Evolutionary conservation across 2,797 vertebrate species (phyloP).

Genomic region (Phataginus tricuspis): DNA sequence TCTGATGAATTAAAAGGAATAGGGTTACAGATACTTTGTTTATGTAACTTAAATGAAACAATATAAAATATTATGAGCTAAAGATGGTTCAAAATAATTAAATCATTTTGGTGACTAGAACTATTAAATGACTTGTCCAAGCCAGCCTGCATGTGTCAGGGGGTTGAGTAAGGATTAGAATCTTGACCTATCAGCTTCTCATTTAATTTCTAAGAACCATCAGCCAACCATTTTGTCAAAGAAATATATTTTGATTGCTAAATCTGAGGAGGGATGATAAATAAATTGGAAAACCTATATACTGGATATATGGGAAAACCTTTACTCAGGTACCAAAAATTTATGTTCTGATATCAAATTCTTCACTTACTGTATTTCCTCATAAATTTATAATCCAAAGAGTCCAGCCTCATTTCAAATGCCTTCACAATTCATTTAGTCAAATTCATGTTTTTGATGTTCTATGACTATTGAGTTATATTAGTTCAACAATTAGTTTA

Average conservation of each 20-base stretch:
- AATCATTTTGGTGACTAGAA: background rate
- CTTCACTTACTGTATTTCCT: background rate
- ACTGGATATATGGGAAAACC: background rate
- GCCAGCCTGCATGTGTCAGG: background rate
- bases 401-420: background rate
- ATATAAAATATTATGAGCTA: background rate
- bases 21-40: background rate
- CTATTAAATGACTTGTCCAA: background rate
- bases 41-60: background rate
- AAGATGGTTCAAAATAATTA: conserved; percentile 18
- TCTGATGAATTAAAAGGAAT: background rate
- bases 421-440: background rate
- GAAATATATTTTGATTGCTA: background rate
- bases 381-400: background rate
- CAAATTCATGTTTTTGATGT: background rate
- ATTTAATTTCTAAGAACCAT: background rate
- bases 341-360: background rate
- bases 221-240: background rate
- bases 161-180: background rate
- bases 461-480: background rate
- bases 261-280: background rate
- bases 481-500: background rate
- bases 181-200: background rate
- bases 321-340: background rate
- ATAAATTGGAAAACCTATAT: background rate